Evolutionary conservation across 2,113 vertebrate genomes (phyloP).

Genomic region (Xiphias gladius): DNA sequence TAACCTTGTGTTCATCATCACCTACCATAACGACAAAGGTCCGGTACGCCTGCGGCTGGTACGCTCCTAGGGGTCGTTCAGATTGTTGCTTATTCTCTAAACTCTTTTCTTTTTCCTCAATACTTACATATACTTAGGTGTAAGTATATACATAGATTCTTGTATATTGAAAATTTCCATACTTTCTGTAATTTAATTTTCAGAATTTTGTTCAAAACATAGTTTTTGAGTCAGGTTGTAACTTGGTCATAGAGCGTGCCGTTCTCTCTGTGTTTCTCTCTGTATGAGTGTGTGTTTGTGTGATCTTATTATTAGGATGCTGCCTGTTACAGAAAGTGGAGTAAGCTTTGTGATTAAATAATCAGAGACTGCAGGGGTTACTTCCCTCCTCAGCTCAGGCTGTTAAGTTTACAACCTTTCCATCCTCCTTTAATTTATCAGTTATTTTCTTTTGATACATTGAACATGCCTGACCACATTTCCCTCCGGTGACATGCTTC

Average conservation of each 20-base stretch:
- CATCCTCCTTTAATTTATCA: constrained; percentile 82
- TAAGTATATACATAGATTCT: neutral
- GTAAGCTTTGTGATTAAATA: constrained; percentile 74
- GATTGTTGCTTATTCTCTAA: neutral
- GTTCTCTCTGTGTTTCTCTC: neutral
- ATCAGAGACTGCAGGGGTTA: constrained; percentile 75
- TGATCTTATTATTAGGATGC: constrained; percentile 70
- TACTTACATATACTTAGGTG: neutral
- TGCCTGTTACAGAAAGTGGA: constrained; percentile 60
- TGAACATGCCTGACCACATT: constrained; percentile 72
- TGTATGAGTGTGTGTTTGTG: constrained; percentile 41
- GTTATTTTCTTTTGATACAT: constrained; percentile 76
- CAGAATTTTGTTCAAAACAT: neutral
- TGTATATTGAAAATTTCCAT: too few relatives aligned
- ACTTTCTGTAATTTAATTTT: neutral
- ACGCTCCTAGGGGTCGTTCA: neutral
- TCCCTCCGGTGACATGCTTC: constrained; percentile 80
- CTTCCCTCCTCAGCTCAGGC: constrained; percentile 68
- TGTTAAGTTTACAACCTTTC: constrained; percentile 83
- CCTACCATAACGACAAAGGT: neutral
- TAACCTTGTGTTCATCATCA: neutral
- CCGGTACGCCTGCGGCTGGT: neutral
- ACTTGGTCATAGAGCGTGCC: constrained; percentile 12
- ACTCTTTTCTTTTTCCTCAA: neutral
- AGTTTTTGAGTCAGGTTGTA: constrained; percentile 28